phyloP scores from a whole-genome alignment of 2,113 vertebrate species.

The Delphinapterus leucas region DNA sequence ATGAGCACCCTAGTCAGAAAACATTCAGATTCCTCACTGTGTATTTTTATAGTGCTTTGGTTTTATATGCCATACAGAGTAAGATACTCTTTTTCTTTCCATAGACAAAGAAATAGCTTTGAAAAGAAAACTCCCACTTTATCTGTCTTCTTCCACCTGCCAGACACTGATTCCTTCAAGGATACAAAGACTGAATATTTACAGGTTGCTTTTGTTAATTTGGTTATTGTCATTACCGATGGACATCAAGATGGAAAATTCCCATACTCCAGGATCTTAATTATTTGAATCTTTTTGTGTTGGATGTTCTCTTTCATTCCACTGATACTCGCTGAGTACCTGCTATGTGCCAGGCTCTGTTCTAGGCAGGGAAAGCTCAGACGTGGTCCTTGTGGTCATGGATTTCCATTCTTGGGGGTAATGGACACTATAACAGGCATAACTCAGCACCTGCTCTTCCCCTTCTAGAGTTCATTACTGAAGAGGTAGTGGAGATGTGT shows the following conservation, averaged over 20 bases:
- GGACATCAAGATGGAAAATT: neutral
- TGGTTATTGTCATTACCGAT: neutral
- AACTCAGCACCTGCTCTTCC: no score
- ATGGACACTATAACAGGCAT: neutral
- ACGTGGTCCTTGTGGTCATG: neutral
- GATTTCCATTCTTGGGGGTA: neutral
- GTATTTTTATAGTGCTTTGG: neutral
- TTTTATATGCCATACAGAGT: neutral
- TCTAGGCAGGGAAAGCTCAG: neutral
- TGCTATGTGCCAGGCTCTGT: neutral
- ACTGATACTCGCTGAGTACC: fast-evolving
- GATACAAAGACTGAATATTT: neutral
- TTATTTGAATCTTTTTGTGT: neutral
- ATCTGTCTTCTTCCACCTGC: neutral
- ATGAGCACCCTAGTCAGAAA: neutral
- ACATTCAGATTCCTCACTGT: neutral
- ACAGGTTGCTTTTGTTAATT: neutral
- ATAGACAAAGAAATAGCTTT: neutral
- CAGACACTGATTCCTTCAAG: neutral
- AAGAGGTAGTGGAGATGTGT: neutral
- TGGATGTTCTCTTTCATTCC: neutral
- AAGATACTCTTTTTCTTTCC: neutral
- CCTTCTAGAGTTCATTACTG: no score
- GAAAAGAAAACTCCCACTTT: neutral
- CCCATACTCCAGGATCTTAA: neutral